A percentile compares a stretch with the other conserved stretches of the same genome.
Evolutionary conservation across 2,113 vertebrate species (phyloP).

Genomic region (Aramus guarauna): DNA sequence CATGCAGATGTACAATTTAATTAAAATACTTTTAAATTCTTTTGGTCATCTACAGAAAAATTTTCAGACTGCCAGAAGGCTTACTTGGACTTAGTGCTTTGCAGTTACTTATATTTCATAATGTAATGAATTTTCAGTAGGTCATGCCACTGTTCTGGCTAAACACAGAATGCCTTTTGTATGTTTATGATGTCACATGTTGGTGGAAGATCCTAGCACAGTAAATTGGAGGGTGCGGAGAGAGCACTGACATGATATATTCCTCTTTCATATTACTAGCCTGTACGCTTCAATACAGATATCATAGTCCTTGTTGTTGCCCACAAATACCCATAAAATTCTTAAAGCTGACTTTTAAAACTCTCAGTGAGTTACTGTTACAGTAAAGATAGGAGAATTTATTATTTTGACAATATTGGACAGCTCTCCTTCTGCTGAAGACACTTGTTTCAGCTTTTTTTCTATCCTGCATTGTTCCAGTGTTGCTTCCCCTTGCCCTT

Average conservation of each 20-base stretch:
- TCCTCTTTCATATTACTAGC: not conserved
- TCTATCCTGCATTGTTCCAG: not conserved
- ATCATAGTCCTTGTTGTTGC: not conserved
- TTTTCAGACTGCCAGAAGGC: not conserved
- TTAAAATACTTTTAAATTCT: not conserved
- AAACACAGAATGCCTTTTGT: not conserved
- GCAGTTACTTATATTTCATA: not conserved
- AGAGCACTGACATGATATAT: not conserved
- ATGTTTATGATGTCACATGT: fast-evolving
- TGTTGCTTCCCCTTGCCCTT: not conserved
- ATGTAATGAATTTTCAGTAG: not conserved
- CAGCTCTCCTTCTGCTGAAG: not conserved
- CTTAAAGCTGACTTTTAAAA: not conserved
- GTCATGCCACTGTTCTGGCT: not conserved
- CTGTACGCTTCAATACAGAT: not conserved
- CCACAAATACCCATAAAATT: not conserved
- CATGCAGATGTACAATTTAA: not conserved
- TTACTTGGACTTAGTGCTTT: not conserved
- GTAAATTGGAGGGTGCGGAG: not conserved
- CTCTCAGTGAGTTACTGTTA: not conserved
- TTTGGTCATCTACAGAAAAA: not conserved
- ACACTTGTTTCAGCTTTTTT: not conserved
- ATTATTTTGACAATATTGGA: not conserved
- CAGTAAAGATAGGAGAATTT: not conserved
- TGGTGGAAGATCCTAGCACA: not conserved